Evolutionary conservation across 2,797 vertebrate species (phyloP), one percentile per base, ranked within the genome.

Genomic region (Zenarchopterus dispar): DNA sequence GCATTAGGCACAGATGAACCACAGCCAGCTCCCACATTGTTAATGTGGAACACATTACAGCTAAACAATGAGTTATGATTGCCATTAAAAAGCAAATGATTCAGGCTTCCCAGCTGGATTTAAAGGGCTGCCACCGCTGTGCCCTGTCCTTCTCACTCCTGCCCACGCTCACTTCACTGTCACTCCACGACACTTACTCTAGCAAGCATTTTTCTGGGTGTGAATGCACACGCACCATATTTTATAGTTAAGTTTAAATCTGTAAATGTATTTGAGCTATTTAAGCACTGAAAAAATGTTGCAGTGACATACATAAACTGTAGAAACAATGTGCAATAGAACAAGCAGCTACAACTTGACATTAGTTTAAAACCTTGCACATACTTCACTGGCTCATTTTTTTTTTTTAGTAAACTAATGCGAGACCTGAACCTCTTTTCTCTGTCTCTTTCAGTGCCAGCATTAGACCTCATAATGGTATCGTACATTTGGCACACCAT

Each of bases 71-170:
- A 90, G 80, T 90, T 90, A 90, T 88, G 90, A 92, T 91, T 92
- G 88, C 85, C 86, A 90, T 91, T 93, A 91, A 90, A 91, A 72
- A 88, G 86, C 79, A 88, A 91, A 91, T 86, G 87, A 90, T 88
- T 90, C 88, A 89, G 84, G 83, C 81, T 84, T 83, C 88, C 84
- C 89, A 84, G 89, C 91, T 91, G 88, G 89, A 91, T 87, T 74
- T 74, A 77, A 81, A 86, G 80, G 70, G 80, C 73, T 73, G 68
- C 74, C 57, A 67, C 78, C 17, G 70, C 83, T 80, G 82, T 61
- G 73, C 76, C 75, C 63, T 62, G 79, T 86, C 80, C 82, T 77
- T 86, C 70, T 78, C 63, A 36, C 68, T 58, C 48, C 73, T 65
- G 63, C 82, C 83, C 76, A 81, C 78, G 58, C 80, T 68, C 70